These are phyloP conservation scores for Drosophila repletoides DNA, from an alignment of 1,140 invertebrate species.

Conservation along the genomic window DNA sequence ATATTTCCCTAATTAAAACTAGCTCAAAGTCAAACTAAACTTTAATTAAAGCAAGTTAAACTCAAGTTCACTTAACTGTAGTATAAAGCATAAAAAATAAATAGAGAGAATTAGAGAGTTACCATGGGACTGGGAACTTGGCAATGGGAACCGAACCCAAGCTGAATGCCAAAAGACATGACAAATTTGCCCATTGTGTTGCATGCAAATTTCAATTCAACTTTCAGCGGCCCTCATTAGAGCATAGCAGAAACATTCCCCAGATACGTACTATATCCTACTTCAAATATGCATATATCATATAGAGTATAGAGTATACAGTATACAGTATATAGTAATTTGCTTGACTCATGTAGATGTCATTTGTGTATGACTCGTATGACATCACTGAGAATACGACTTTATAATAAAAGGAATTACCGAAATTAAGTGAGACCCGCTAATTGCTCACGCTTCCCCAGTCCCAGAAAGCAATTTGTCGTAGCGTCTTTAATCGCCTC, in stretches of 20 bases:
- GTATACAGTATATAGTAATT: background rate
- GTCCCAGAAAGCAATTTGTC: conserved; percentile 38
- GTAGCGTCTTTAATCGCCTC: conserved; percentile 55
- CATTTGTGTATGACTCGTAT: no score
- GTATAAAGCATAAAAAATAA: background rate
- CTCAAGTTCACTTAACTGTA: conserved; percentile 16
- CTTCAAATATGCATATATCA: background rate
- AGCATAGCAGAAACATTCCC: conserved; percentile 27
- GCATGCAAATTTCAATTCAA: conserved; percentile 58
- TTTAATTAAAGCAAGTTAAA: background rate
- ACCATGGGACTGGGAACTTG: conserved; percentile 53
- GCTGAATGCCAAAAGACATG: conserved; percentile 37
- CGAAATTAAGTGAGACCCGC: conserved; percentile 60
- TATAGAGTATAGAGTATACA: background rate
- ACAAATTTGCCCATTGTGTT: conserved; percentile 42
- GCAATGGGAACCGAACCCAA: conserved; percentile 40
- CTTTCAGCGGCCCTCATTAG: conserved; percentile 30
- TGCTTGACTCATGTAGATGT: conserved; percentile 9
- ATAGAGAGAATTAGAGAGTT: conserved; percentile 11
- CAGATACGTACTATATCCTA: conserved; percentile 7
- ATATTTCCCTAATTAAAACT: conserved; percentile 20
- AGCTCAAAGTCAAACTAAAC: background rate
- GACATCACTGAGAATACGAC: conserved; percentile 51
- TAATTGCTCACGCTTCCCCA: conserved; percentile 55
- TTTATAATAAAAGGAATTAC: conserved; percentile 33